phyloP scores from a whole-genome alignment of 2,888 invertebrate genomes.

The Troilus luridus region DNA sequence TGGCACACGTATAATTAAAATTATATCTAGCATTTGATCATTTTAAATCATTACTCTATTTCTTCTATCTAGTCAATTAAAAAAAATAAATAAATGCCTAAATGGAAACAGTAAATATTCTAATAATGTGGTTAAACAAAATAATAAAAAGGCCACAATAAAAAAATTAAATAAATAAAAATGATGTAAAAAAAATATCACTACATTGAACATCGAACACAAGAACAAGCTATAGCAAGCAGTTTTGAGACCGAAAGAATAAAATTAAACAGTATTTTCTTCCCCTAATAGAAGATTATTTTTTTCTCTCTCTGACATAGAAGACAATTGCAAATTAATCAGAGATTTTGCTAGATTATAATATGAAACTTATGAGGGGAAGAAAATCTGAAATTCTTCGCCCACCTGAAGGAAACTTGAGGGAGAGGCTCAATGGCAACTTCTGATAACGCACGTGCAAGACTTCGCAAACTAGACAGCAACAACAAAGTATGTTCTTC shows the following conservation, averaged over 20 bases:
- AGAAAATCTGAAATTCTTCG: constrained; percentile 53
- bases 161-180: neutral
- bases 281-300: neutral
- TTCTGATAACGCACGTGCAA: constrained; percentile 73
- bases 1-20: neutral
- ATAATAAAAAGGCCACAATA: neutral
- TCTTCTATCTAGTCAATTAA: neutral
- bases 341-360: neutral
- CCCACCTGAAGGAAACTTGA: constrained; percentile 60
- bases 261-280: constrained; percentile 27
- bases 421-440: constrained; percentile 60
- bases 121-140: neutral
- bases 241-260: constrained; percentile 45
- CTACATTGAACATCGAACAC: constrained; percentile 34
- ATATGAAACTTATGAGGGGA: constrained; percentile 20
- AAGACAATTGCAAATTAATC: neutral
- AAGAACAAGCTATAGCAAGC: constrained; percentile 32
- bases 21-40: neutral
- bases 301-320: neutral
- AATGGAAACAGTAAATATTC: neutral
- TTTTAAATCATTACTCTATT: neutral
- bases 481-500: constrained; percentile 67
- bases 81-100: neutral
- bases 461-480: constrained; percentile 73
- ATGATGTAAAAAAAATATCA: neutral